Evolutionary conservation across 2,113 vertebrate genomes (phyloP).

Genomic region (Rattus rattus): DNA sequence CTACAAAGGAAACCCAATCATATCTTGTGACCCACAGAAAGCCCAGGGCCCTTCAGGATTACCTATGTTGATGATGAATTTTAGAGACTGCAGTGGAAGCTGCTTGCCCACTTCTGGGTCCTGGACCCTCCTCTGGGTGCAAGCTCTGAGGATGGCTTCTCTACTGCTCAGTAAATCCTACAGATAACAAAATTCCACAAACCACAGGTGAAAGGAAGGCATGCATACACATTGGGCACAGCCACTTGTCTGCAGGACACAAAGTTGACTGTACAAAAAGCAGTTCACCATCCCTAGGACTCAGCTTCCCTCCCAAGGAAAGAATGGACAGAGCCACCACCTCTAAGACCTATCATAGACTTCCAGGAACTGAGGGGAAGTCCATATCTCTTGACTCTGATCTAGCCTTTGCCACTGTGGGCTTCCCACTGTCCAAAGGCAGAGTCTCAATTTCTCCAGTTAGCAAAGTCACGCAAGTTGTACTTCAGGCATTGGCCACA

Average conservation of each 20-base stretch:
- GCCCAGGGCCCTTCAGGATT: background rate
- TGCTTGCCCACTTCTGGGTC: background rate
- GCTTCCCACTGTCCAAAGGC: background rate
- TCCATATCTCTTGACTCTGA: background rate
- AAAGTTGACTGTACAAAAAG: background rate
- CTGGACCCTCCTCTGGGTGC: background rate
- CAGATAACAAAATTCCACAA: background rate
- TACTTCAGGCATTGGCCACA: background rate
- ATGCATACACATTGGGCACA: background rate
- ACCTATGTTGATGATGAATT: conserved; percentile 11
- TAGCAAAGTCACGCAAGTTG: background rate
- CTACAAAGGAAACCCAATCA: too few relatives aligned
- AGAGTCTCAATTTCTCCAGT: background rate
- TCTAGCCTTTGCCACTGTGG: background rate
- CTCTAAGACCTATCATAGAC: background rate
- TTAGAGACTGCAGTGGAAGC: background rate
- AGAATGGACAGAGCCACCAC: background rate
- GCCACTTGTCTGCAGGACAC: background rate
- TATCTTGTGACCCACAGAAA: too few relatives aligned
- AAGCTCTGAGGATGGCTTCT: background rate
- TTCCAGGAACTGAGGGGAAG: background rate
- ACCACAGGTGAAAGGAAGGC: background rate
- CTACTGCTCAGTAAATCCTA: background rate
- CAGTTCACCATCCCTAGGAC: background rate
- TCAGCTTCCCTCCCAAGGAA: background rate